Base-by-base conservation (phyloP, 1,140 invertebrate genomes). In the Cydia strobilella region DNA sequence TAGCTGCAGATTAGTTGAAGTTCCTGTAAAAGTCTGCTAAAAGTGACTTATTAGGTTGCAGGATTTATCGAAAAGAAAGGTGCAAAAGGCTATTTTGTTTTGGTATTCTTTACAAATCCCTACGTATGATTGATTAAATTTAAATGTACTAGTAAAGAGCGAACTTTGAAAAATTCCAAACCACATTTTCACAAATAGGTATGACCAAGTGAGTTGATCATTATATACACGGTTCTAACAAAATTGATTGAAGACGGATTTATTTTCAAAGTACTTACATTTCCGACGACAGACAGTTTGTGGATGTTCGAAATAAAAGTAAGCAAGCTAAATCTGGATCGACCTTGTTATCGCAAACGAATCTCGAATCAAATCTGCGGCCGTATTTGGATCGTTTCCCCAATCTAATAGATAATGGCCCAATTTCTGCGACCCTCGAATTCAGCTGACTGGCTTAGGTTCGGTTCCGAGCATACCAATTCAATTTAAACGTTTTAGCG, bases 281-380 rank as follows among this genome's bases (percentile, higher is more conserved):
- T 59, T 59, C 54, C 54, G 7, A 23, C 2, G 54, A 59, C 51
- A 59, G 51, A 59, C 27, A 31, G 27, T 69, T 39, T 69, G 35
- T 20, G 63, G 15, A n/a, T 31, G 31, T 42, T 69, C 18, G 35
- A 23, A 69, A 69, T 69, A 35, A 69, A 69, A 69, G 65, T 69
- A 35, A 69, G 31, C 65, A 69, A 23, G 65, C 31, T 42, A 69
- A 69, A 69, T 39, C 18, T 39, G 27, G 65, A 20, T 59, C 65
- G 65, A 42, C 65, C 65, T 69, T 69, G 65, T 69, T 69, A 69
- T 69, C 63, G 63, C 63, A 66, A 66, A 66, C 63, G 63, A 66
- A 66, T 66, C 65, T 69, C n/a, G 65, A 69, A 69, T 69, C 65
- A 69, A 69, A 69, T 69, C 65, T 69, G 65, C 65, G 65, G 65